Evolutionary conservation across 1,140 invertebrate species (phyloP).

Genomic region (Colletes gigas): DNA sequence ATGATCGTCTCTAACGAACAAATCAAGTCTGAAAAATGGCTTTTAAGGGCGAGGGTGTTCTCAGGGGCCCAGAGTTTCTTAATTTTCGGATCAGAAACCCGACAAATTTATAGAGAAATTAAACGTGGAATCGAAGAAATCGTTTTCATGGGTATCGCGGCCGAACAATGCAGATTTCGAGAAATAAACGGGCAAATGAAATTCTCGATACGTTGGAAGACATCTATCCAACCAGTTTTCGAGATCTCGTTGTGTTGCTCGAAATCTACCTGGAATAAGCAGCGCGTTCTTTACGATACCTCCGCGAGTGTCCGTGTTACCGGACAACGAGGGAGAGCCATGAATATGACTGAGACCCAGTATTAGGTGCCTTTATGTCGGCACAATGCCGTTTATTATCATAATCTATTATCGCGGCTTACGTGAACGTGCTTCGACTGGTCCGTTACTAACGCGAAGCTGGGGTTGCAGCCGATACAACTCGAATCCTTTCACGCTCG

Average conservation of each 20-base stretch:
- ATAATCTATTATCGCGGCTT: slow-evolving; percentile 78
- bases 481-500: slow-evolving; percentile 49
- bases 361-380: slow-evolving; percentile 73
- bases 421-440: slow-evolving; percentile 60
- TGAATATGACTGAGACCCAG: slow-evolving; percentile 59
- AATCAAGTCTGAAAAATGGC: no score
- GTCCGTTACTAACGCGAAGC: slow-evolving; percentile 52
- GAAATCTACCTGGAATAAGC: slow-evolving; percentile 53
- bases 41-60: no score
- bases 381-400: slow-evolving; percentile 78
- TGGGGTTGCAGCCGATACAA: slow-evolving; percentile 42
- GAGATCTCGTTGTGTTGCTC: not conserved
- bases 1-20: no score
- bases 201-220: not conserved
- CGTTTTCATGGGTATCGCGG: not conserved
- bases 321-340: slow-evolving; percentile 45
- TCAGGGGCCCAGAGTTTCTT: no score
- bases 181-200: not conserved
- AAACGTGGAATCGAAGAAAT: not conserved
- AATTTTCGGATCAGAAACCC: no score
- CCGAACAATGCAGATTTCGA: not conserved
- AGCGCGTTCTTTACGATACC: slow-evolving; percentile 68
- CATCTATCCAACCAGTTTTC: slow-evolving; percentile 3
- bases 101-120: not conserved
- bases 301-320: slow-evolving; percentile 45